phyloP scores from a whole-genome alignment of 1,140 invertebrate species.

The Drosophila chauvacae region DNA sequence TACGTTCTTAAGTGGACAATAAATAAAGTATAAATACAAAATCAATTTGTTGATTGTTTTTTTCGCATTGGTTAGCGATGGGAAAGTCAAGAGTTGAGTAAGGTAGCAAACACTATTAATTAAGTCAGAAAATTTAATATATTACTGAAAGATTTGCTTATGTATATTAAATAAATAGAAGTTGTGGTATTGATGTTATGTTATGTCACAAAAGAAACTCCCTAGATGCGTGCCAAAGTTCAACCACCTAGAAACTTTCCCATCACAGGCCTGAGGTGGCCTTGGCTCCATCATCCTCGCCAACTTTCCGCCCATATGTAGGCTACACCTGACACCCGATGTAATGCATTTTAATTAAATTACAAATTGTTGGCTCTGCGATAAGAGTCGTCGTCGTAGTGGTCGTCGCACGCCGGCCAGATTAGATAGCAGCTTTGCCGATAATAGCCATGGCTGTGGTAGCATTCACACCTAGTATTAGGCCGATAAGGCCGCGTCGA shows the following conservation, averaged over 20 bases:
- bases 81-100: background rate
- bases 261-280: background rate
- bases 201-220: background rate
- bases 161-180: background rate
- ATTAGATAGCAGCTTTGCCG: conserved; percentile 58
- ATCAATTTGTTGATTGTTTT: conserved; percentile 15
- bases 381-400: conserved; percentile 18
- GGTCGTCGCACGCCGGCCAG: conserved; percentile 26
- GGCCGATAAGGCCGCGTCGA: conserved; percentile 46
- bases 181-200: background rate
- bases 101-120: too few species aligned
- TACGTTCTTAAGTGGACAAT: conserved; percentile 67
- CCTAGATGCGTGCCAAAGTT: background rate
- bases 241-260: background rate
- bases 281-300: conserved; percentile 1
- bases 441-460: conserved; percentile 40
- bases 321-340: conserved; percentile 38
- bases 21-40: conserved; percentile 43
- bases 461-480: conserved; percentile 34
- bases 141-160: background rate
- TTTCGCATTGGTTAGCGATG: background rate
- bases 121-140: background rate
- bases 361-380: conserved; percentile 49
- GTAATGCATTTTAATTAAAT: conserved; percentile 64
- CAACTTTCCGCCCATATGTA: conserved; percentile 38